A percentile compares a stretch with the other conserved stretches of the same genome.
phyloP scores from a whole-genome alignment of 2,797 vertebrate genomes.

The Hemibagrus guttatus region DNA sequence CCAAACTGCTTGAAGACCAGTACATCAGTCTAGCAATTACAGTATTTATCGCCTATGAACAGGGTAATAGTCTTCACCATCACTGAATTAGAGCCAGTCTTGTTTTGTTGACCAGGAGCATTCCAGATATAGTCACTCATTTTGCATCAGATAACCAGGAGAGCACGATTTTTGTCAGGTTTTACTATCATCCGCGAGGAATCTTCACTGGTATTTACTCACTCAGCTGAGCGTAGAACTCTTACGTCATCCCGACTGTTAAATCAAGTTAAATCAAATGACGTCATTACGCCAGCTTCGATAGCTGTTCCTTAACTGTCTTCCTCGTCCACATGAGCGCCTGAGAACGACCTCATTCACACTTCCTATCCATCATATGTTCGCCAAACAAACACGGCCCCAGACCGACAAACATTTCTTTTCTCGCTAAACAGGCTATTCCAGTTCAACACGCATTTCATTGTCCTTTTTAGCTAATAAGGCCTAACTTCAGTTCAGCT shows the following conservation, averaged over 20 bases:
- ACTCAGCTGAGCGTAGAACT: not conserved
- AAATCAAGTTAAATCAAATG: not conserved
- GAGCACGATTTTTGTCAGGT: not conserved
- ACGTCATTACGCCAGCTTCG: not conserved
- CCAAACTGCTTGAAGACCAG: not conserved
- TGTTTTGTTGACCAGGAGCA: not conserved
- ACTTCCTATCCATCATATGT: not conserved
- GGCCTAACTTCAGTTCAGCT: not conserved
- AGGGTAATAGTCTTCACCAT: not conserved
- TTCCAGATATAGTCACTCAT: not conserved
- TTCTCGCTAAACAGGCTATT: slow-evolving; percentile 27
- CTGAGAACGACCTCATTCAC: not conserved
- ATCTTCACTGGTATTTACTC: not conserved
- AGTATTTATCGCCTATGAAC: not conserved
- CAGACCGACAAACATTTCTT: slow-evolving; percentile 1
- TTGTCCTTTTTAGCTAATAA: not conserved
- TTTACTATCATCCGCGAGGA: not conserved
- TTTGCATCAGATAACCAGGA: not conserved
- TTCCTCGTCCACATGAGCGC: not conserved
- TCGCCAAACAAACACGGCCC: not conserved
- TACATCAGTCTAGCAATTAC: not conserved
- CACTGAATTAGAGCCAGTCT: not conserved
- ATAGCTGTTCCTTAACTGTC: not conserved
- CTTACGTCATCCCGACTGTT: not conserved
- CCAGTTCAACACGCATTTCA: slow-evolving; percentile 16